phyloP scores from a whole-genome alignment of 2,888 invertebrate genomes.

The Noctua pronuba region DNA sequence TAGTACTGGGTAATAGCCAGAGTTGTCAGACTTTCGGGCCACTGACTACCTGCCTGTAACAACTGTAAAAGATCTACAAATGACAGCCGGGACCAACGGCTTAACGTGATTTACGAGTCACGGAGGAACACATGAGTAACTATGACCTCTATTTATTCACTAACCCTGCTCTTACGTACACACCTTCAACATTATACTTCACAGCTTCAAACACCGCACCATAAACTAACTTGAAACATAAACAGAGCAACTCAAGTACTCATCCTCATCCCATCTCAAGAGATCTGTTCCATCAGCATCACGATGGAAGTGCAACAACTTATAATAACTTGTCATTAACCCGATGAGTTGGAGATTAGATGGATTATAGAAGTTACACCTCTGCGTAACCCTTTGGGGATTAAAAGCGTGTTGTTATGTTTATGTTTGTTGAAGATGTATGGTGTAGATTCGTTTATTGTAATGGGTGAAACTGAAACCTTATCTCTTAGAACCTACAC shows the following conservation, averaged over 20 bases:
- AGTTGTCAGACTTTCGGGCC: too few species aligned
- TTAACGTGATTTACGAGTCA: too few species aligned
- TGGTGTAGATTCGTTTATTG: not conserved
- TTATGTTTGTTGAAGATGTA: not conserved
- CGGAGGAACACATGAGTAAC: too few species aligned
- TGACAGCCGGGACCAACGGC: too few species aligned
- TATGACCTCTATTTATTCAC: too few species aligned
- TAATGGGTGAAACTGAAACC: not conserved
- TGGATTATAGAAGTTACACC: not conserved
- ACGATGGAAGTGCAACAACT: not conserved
- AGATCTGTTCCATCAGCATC: not conserved
- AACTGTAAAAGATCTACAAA: too few species aligned
- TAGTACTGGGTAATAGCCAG: too few species aligned
- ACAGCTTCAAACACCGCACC: not conserved
- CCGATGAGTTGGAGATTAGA: not conserved
- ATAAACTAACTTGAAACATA: conserved; percentile 17
- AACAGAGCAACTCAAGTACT: not conserved
- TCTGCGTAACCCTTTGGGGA: not conserved
- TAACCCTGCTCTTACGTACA: not conserved
- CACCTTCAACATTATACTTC: not conserved
- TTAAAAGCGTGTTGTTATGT: not conserved
- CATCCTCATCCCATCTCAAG: conserved; percentile 16
- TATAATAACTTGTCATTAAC: conserved; percentile 15
- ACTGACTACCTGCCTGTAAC: too few species aligned
- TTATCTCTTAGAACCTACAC: not conserved